phyloP scores from a whole-genome alignment of 2,113 vertebrate species.

The Ellobius talpinus region DNA sequence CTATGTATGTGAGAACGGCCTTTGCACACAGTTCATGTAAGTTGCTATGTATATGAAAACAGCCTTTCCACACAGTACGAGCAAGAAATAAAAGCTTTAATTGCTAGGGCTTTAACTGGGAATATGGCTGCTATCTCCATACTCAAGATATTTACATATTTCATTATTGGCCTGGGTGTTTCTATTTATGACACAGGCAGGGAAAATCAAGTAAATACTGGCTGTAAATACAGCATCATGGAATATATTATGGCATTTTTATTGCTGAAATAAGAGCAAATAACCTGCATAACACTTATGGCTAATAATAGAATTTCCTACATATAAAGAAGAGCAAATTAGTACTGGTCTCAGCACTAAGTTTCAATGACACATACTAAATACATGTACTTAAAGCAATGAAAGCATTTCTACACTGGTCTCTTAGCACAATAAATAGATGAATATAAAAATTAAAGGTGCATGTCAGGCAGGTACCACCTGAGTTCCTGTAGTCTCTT shows the following conservation, averaged over 20 bases:
- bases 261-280: slow-evolving; percentile 52
- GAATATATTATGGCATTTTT: slow-evolving; percentile 15
- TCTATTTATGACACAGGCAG: slow-evolving; percentile 42
- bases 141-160: slow-evolving; percentile 51
- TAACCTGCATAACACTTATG: neutral
- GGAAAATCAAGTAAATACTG: slow-evolving; percentile 46
- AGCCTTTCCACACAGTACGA: neutral
- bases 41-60: neutral
- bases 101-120: slow-evolving; percentile 39
- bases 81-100: neutral
- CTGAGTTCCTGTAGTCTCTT: neutral
- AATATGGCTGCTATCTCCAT: slow-evolving; percentile 34
- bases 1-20: neutral
- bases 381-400: neutral
- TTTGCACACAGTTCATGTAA: neutral
- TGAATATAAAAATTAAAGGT: slow-evolving; percentile 27
- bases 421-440: slow-evolving; percentile 34
- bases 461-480: neutral
- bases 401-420: slow-evolving; percentile 32
- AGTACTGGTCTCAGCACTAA: slow-evolving; percentile 16
- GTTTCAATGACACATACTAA: slow-evolving; percentile 43
- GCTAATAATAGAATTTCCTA: neutral
- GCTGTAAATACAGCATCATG: slow-evolving; percentile 19
- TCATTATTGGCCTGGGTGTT: slow-evolving; percentile 38
- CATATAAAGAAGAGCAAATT: neutral